phyloP scores from a whole-genome alignment of 1,140 invertebrate genomes.

The Caenorhabditis brenneri region DNA sequence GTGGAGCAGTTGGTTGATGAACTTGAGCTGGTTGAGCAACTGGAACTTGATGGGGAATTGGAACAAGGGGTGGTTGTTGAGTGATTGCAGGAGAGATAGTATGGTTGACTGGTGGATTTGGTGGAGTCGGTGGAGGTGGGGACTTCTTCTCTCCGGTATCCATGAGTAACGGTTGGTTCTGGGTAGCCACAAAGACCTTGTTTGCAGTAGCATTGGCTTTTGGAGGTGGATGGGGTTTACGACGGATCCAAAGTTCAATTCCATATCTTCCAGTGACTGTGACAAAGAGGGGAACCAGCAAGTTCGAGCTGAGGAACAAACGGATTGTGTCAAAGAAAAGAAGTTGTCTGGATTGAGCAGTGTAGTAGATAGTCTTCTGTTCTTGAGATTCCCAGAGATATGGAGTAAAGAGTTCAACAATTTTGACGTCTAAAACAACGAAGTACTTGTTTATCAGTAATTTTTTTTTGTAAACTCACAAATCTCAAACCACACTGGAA shows the following conservation, averaged over 20 bases:
- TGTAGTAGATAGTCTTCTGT: slow-evolving; percentile 4
- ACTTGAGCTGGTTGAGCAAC: neutral
- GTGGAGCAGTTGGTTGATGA: neutral
- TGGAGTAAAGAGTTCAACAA: neutral
- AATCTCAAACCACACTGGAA: slow-evolving; percentile 2
- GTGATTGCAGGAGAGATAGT: neutral
- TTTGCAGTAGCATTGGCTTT: neutral
- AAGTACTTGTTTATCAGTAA: neutral
- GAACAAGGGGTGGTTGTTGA: neutral
- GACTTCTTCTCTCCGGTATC: slow-evolving; percentile 20
- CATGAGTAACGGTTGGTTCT: slow-evolving; percentile 2
- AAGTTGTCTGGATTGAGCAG: neutral
- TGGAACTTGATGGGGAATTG: slow-evolving; percentile 18
- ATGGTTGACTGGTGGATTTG: neutral
- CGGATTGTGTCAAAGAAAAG: neutral
- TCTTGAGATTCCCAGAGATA: neutral
- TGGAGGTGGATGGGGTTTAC: neutral
- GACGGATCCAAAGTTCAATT: neutral
- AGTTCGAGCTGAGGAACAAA: neutral
- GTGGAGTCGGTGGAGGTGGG: slow-evolving; percentile 9
- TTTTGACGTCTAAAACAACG: neutral
- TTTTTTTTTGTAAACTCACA: neutral
- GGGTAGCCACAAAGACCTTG: slow-evolving; percentile 2
- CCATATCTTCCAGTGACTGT: neutral
- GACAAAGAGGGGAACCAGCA: neutral